Evolutionary conservation across 2,113 vertebrate genomes (phyloP).

Genomic region (Rhombomys opimus): DNA sequence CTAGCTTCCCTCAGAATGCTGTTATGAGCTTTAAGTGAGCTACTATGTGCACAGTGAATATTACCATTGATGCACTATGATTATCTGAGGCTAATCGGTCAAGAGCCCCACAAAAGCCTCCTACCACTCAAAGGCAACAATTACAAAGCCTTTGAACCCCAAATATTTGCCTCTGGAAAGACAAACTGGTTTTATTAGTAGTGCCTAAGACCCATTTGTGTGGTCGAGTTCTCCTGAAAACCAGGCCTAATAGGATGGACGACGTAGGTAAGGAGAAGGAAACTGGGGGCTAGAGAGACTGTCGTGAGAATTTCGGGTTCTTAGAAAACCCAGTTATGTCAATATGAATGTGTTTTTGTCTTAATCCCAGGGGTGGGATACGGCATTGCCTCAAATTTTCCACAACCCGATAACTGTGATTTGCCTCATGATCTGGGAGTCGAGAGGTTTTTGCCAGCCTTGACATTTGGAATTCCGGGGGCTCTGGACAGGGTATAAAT

Average conservation of each 20-base stretch:
- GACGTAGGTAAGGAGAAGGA: not conserved
- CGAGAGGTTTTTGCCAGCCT: no score
- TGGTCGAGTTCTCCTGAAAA: not conserved
- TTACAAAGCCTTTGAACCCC: not conserved
- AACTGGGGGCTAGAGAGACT: not conserved
- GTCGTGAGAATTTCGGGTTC: no score
- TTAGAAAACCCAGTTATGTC: no score
- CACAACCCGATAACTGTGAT: no score
- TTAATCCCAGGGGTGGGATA: no score
- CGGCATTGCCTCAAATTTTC: no score
- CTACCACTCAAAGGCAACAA: not conserved
- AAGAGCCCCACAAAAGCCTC: not conserved
- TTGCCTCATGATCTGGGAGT: no score
- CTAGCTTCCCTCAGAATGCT: not conserved
- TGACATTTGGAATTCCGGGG: no score
- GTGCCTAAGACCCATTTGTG: not conserved
- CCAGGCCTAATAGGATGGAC: not conserved
- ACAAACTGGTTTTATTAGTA: not conserved
- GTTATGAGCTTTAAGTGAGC: not conserved
- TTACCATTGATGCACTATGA: not conserved
- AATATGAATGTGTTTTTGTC: no score
- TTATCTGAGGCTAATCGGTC: not conserved
- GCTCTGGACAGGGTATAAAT: no score
- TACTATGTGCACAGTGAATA: not conserved
- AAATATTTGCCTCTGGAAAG: not conserved